These are phyloP conservation scores for Fundulus diaphanus DNA, from an alignment of 2,797 vertebrate genomes.

Conservation along the genomic window DNA sequence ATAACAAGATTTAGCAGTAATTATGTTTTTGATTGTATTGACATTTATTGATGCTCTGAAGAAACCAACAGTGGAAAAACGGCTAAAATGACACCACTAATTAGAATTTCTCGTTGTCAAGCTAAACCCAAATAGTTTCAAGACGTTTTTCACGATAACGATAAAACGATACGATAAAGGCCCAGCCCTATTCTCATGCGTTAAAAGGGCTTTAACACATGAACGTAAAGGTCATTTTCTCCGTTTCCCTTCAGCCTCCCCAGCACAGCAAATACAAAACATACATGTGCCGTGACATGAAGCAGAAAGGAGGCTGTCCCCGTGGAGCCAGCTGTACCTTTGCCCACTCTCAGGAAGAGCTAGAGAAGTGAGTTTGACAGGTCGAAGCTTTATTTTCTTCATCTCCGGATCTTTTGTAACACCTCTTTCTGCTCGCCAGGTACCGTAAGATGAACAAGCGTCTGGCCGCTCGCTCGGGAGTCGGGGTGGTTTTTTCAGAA, in stretches of 20 bases:
- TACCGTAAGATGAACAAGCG: constrained; percentile 99
- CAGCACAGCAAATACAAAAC: constrained; percentile 99
- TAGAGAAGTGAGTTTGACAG: constrained; percentile 90
- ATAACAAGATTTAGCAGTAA: too few relatives aligned
- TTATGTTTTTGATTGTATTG: too few relatives aligned
- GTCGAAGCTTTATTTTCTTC: neutral
- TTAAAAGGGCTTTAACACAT: neutral
- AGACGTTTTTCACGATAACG: too few relatives aligned
- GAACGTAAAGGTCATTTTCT: neutral
- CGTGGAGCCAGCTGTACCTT: constrained; percentile 98
- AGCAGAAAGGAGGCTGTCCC: constrained; percentile 97
- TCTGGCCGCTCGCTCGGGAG: constrained; percentile 86
- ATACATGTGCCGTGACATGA: constrained; percentile 99
- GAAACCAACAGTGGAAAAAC: too few relatives aligned
- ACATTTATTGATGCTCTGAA: too few relatives aligned
- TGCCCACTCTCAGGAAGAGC: constrained; percentile 98
- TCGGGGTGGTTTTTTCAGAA: constrained; percentile 87
- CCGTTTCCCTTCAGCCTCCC: constrained; percentile 83
- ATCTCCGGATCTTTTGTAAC: neutral
- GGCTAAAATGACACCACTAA: too few relatives aligned
- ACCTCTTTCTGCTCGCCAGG: constrained; percentile 66
- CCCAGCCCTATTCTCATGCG: too few relatives aligned
- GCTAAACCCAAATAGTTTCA: too few relatives aligned
- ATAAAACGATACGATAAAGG: too few relatives aligned
- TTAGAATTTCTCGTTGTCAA: too few relatives aligned